Percentiles rank a stretch among this genome's conserved stretches.
phyloP scores from a whole-genome alignment of 1,140 invertebrate species.

The Euwallacea fornicatus region DNA sequence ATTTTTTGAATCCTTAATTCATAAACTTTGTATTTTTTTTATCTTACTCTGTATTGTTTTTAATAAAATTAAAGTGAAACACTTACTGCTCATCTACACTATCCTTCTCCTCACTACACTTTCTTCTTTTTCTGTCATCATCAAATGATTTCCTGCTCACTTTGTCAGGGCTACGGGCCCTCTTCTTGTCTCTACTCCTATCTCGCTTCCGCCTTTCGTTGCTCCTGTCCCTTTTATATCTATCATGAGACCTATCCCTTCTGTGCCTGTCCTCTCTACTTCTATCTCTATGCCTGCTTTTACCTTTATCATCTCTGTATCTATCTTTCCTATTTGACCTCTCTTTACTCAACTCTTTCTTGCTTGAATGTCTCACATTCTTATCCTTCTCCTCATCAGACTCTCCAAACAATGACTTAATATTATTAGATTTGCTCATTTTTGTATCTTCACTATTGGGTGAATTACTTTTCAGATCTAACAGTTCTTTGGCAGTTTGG shows the following conservation, averaged over 20 bases:
- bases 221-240: constrained; percentile 18
- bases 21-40: too few relatives aligned
- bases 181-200: constrained; percentile 27
- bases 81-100: too few relatives aligned
- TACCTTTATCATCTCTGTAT: constrained; percentile 22
- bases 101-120: constrained; percentile 27
- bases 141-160: constrained; percentile 3
- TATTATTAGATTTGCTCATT: constrained; percentile 30
- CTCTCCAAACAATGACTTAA: constrained; percentile 38
- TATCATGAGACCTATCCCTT: constrained; percentile 27
- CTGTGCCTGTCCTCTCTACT: constrained; percentile 23
- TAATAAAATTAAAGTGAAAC: too few relatives aligned
- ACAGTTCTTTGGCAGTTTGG: constrained; percentile 11
- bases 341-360: constrained; percentile 15
- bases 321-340: constrained; percentile 16
- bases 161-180: constrained; percentile 24
- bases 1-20: too few relatives aligned
- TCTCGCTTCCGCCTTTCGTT: constrained; percentile 23
- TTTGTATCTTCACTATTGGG: neutral
- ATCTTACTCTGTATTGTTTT: too few relatives aligned
- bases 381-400: constrained; percentile 33
- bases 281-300: constrained; percentile 26
- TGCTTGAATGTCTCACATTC: neutral
- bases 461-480: constrained; percentile 7
- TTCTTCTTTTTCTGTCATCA: constrained; percentile 37